Percentiles rank a stretch among this genome's conserved stretches.
Evolutionary conservation across 2,797 vertebrate species (phyloP).

Genomic region (Myiotriccus ornatus): DNA sequence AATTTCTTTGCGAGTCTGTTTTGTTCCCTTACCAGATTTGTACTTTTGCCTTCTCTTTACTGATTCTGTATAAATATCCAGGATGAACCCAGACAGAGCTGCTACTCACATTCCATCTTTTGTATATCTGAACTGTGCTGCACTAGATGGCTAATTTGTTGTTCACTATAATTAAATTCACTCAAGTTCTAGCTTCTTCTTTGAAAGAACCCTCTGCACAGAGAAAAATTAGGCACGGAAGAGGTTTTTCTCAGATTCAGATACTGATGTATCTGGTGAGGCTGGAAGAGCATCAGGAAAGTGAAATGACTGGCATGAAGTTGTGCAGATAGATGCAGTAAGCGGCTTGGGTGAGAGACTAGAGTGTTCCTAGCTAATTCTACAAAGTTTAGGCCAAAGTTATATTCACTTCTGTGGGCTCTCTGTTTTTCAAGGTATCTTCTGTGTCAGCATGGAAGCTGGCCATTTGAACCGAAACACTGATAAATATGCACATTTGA

Average conservation of each 20-base stretch:
- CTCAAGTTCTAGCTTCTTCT: not conserved
- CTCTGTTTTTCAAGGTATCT: not conserved
- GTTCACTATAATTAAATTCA: not conserved
- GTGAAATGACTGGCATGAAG: not conserved
- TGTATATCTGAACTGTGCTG: not conserved
- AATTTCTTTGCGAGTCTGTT: not conserved
- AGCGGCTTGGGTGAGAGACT: not conserved
- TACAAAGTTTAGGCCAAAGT: not conserved
- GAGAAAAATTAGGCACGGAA: not conserved
- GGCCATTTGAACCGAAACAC: not conserved
- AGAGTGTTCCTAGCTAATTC: not conserved
- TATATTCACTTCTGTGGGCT: not conserved
- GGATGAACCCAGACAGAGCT: not conserved
- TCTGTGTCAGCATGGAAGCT: not conserved
- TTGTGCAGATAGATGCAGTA: not conserved
- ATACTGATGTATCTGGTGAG: not conserved
- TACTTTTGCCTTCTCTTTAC: not conserved
- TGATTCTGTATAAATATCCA: not conserved
- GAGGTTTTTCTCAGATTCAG: not conserved
- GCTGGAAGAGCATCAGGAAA: not conserved
- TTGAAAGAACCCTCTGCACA: not conserved
- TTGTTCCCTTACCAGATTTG: not conserved
- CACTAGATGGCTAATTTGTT: not conserved
- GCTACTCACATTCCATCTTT: not conserved
- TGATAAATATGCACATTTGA: not conserved